Conservation (phyloP, 2,797 vertebrate species). For the Sebastes glaucus region DNA sequence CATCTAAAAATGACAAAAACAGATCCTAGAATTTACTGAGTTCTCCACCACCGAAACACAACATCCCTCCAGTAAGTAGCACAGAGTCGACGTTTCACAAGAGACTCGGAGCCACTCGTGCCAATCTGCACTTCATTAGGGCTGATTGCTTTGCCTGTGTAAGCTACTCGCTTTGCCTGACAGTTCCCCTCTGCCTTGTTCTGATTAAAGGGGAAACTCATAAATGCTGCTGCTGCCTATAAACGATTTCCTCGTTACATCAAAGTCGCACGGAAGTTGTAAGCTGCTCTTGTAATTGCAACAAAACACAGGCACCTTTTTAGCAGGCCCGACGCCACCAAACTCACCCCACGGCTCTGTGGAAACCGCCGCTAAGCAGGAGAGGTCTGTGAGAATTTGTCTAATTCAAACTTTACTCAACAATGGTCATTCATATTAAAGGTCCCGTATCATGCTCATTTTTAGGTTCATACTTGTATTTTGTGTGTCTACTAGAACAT, state of each 20-base stretch:
- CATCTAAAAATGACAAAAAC: slow-evolving; percentile 28
- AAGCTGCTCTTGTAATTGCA: slow-evolving; percentile 57
- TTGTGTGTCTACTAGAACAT: no score
- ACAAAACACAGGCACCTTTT: slow-evolving; percentile 50
- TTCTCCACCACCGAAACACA: slow-evolving; percentile 7
- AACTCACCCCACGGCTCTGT: slow-evolving; percentile 9
- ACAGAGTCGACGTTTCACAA: slow-evolving; percentile 35
- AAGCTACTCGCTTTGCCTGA: slow-evolving; percentile 27
- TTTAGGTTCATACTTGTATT: no score
- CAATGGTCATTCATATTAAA: slow-evolving; percentile 6
- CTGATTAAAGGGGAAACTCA: slow-evolving; percentile 79
- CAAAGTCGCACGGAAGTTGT: slow-evolving; percentile 81
- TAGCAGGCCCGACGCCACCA: slow-evolving; percentile 21
- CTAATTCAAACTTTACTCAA: slow-evolving; percentile 19
- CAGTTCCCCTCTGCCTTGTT: slow-evolving; percentile 55
- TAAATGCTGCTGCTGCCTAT: slow-evolving; percentile 71
- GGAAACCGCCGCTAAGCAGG: not conserved
- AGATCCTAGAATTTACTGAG: not conserved
- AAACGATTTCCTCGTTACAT: slow-evolving; percentile 79
- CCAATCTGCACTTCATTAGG: slow-evolving; percentile 77
- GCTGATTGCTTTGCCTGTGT: slow-evolving; percentile 61
- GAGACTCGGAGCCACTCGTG: slow-evolving; percentile 27
- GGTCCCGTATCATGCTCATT: no score
- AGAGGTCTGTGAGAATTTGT: not conserved
- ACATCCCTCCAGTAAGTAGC: slow-evolving; percentile 8